Evolutionary conservation across 2,113 vertebrate species (phyloP), one percentile per base, ranked within the genome.

Genomic region (Gadus macrocephalus): DNA sequence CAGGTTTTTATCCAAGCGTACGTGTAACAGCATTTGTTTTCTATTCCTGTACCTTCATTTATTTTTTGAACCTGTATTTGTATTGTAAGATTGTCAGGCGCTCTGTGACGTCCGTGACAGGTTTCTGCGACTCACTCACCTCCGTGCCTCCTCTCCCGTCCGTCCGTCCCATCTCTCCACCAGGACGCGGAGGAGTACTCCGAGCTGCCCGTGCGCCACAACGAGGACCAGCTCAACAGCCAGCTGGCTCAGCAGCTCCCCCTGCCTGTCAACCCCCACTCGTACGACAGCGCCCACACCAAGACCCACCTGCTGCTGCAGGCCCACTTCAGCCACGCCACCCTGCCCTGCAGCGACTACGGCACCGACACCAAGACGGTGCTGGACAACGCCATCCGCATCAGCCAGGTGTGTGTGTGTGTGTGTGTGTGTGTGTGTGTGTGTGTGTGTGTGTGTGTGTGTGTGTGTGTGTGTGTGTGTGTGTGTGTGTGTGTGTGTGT

Each of bases 211-310:
- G 97, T 99, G 69, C 92, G 97, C 72, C 97, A 99, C 91, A 99
- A 99, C 66, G 97, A 99, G 86, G 97, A 99, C 89, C 96, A 98
- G 86, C 93, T 98, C 87, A 98, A 98, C 87, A 95, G 94, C 69
- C 95, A 95, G 74, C 85, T 98, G 81, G 96, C 96, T 69, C 94
- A 93, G 85, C 91, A 87, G 81, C 95, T 99, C 88, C 95, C 96
- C 58, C 80, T 98, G 68, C 92, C 95, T 91, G 93, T 96, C 75
- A 98, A 95, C 81, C 94, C 95, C 12, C 94, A 96, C 83, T 96
- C 95, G 0, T 97, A 93, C 58, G 97, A 98, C 90, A 98, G 94
- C 35, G 92, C 96, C n/a, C 97, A 99, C 88, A 98, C 96, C 70
- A 99, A 98, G 89, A 90, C 96, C 1, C 94, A 98, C 82, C 92